Evolutionary conservation across 2,888 invertebrate species (phyloP), one percentile per base, ranked within the genome.

Genomic region (Drosophila silvestris): DNA sequence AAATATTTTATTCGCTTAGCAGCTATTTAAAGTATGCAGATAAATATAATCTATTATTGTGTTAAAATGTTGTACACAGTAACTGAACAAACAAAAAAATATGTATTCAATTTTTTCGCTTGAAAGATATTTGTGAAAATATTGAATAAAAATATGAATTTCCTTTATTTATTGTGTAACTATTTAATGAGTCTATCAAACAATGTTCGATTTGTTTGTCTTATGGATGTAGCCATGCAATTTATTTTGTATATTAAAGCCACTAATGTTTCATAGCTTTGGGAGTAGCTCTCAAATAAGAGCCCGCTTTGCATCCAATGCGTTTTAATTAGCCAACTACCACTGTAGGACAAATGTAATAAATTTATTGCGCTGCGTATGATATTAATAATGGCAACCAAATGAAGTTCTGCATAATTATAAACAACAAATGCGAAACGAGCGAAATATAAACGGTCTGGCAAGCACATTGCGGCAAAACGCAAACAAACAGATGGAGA

Each of bases 401-500:
- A 81, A 64, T 79, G 44, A 64, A 68, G 62, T 75, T 70, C 63
- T 51, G 62, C 71, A 80, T 83, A 81, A 83, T 83, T 81, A 86
- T 62, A 86, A 81, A 73, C 65, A 69, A 70, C 72, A 71, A 83
- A 83, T 77, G 75, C 70, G 33, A 70, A 54, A 56, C 22, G 64
- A 60, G 14, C 41, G 62, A 77, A 82, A 68, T 58, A 68, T 77
- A 66, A 72, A 74, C 65, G 60, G 28, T 12, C 41, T 58, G 51
- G 30, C 32, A 73, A 73, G 71, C 65, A 70, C 74, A 81, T 85
- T 87, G 89, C 83, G 84, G 80, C 81, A 79, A 77, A 77, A 66
- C 57, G 69, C 69, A 77, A 60, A 62, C 52, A 52, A 61, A 69
- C 60, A 19, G 52, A 26, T n/a, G 56, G 61, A 51, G 28, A 28